Percentiles rank a stretch among this genome's conserved stretches.
Evolutionary conservation across 2,113 vertebrate genomes (phyloP).

Genomic region (Carassius gibelio): DNA sequence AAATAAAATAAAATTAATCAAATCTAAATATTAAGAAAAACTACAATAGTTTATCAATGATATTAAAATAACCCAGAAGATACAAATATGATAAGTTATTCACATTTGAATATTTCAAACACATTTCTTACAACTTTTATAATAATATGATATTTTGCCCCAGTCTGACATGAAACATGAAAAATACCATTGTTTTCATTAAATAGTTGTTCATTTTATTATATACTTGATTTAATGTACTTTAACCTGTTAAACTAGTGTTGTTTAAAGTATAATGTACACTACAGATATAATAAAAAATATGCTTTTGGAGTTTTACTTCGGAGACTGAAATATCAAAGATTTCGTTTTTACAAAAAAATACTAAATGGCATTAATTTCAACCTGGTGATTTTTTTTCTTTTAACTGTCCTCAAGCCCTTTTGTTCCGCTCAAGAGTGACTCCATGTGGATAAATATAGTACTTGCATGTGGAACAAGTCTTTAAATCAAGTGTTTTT

Average conservation of each 20-base stretch:
- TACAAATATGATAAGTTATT: not conserved
- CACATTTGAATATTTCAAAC: not conserved
- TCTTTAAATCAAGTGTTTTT: not conserved
- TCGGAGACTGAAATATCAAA: not conserved
- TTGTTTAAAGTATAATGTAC: not conserved
- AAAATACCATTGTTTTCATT: not conserved
- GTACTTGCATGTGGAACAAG: not conserved
- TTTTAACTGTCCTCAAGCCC: not conserved
- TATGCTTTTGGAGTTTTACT: not conserved
- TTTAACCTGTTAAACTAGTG: not conserved
- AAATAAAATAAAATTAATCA: too few species aligned
- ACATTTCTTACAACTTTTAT: not conserved
- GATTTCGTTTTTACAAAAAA: not conserved
- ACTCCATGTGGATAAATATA: constrained; percentile 30
- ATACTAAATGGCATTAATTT: not conserved
- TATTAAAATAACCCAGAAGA: not conserved
- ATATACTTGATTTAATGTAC: not conserved
- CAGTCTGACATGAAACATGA: not conserved
- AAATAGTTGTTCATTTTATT: too few species aligned
- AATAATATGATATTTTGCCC: not conserved
- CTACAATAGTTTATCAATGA: too few species aligned
- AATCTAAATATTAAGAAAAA: too few species aligned
- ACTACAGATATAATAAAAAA: not conserved
- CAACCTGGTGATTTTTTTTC: too few species aligned
- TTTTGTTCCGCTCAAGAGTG: not conserved